Conservation (phyloP, 2,888 invertebrate species). For the Pammene fasciana region DNA sequence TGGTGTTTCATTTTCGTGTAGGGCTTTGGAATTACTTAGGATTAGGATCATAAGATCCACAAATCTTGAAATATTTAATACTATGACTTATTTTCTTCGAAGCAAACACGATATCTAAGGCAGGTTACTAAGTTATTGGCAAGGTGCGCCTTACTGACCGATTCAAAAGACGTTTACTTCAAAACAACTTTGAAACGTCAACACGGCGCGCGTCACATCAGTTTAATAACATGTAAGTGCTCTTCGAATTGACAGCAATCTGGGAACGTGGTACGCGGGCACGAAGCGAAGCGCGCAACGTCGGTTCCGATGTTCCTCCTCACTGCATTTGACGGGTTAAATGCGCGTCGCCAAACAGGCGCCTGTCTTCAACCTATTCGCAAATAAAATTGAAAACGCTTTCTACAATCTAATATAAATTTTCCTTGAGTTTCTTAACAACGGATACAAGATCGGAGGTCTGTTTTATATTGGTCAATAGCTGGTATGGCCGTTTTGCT, state of each 20-base stretch:
- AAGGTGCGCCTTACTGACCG: too few species aligned
- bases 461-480: not conserved
- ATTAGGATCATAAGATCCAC: too few species aligned
- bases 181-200: not conserved
- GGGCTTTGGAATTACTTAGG: too few species aligned
- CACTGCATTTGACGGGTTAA: slow-evolving; percentile 29
- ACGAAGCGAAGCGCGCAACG: slow-evolving; percentile 32
- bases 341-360: slow-evolving; percentile 9
- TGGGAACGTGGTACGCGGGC: not conserved
- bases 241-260: slow-evolving; percentile 15
- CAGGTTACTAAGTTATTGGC: not conserved
- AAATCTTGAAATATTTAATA: too few species aligned
- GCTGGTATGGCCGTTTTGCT: not conserved
- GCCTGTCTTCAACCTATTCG: not conserved
- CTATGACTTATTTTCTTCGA: too few species aligned
- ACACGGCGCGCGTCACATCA: not conserved
- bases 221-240: not conserved
- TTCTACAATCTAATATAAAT: not conserved
- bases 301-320: slow-evolving; percentile 23
- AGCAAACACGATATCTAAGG: too few species aligned
- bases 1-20: too few species aligned
- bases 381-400: not conserved
- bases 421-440: not conserved
- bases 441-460: not conserved
- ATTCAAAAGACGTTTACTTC: too few species aligned